A percentile compares a stretch with the other conserved stretches of the same genome.
Conservation (phyloP, 2,888 invertebrate species). For the Caenorhabditis virilis region DNA sequence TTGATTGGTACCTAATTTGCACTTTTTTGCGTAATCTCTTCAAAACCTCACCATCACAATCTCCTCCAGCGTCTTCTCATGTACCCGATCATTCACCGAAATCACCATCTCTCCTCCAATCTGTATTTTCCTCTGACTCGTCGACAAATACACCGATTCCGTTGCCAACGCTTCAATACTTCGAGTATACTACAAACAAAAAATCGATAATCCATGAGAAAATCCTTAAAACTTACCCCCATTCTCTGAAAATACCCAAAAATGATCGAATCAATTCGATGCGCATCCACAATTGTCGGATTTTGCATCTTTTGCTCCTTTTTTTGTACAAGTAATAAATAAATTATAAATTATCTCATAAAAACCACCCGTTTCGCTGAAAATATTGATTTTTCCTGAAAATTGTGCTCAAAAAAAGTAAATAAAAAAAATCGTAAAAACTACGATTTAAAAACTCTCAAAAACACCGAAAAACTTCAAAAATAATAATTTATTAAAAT, state of each 20-base stretch:
- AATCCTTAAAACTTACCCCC: slow-evolving; percentile 17
- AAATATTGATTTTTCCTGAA: too few species aligned
- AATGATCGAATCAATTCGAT: slow-evolving; percentile 20
- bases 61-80: slow-evolving; percentile 39
- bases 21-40: too few species aligned
- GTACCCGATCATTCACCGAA: slow-evolving; percentile 30
- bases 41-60: too few species aligned
- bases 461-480: background rate
- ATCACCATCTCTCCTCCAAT: slow-evolving; percentile 11
- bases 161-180: background rate
- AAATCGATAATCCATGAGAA: background rate
- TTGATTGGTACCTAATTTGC: too few species aligned
- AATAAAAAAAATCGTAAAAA: too few species aligned
- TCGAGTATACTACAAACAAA: slow-evolving; percentile 8
- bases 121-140: background rate
- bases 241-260: slow-evolving; percentile 28
- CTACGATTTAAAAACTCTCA: too few species aligned
- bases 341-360: too few species aligned
- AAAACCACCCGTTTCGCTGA: too few species aligned
- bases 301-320: background rate
- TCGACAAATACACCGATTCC: slow-evolving; percentile 3
- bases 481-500: too few species aligned
- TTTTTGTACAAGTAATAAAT: background rate
- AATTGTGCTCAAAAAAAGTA: too few species aligned
- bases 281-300: background rate